A percentile compares a stretch with the other conserved stretches of the same genome.
Conservation (phyloP, 2,113 vertebrate genomes). For the Labeo catla region DNA sequence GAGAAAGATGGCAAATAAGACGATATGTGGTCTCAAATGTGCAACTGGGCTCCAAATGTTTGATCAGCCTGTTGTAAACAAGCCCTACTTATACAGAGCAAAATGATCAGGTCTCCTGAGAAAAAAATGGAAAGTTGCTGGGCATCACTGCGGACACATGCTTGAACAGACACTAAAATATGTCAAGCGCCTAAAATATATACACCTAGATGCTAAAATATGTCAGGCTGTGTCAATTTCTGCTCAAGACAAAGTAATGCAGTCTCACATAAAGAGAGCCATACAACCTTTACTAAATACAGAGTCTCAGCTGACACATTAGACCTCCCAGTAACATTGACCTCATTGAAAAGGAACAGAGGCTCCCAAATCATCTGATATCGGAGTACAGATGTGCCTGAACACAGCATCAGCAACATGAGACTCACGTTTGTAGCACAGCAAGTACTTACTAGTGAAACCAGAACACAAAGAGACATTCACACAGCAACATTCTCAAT, state of each 20-base stretch:
- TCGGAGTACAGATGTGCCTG: constrained; percentile 13
- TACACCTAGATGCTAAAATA: neutral
- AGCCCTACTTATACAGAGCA: neutral
- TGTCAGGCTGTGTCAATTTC: neutral
- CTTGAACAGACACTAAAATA: neutral
- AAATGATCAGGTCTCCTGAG: neutral
- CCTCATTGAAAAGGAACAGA: constrained; percentile 58
- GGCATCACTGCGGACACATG: neutral
- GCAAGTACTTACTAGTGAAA: neutral
- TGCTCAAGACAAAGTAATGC: neutral
- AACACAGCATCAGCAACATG: neutral
- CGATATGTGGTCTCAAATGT: neutral
- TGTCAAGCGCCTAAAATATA: neutral
- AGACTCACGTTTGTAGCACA: neutral
- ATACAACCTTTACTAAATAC: constrained; percentile 18
- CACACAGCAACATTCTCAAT: neutral
- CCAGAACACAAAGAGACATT: neutral
- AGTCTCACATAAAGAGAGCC: constrained; percentile 28
- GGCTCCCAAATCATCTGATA: constrained; percentile 34
- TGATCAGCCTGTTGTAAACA: neutral
- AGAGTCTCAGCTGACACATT: constrained; percentile 52
- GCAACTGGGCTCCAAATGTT: neutral
- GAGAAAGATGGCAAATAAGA: constrained; percentile 17
- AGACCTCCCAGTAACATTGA: constrained; percentile 59
- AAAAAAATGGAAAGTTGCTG: neutral